Evolutionary conservation across 1,140 invertebrate genomes (phyloP).

Genomic region (Bombus waltoni): DNA sequence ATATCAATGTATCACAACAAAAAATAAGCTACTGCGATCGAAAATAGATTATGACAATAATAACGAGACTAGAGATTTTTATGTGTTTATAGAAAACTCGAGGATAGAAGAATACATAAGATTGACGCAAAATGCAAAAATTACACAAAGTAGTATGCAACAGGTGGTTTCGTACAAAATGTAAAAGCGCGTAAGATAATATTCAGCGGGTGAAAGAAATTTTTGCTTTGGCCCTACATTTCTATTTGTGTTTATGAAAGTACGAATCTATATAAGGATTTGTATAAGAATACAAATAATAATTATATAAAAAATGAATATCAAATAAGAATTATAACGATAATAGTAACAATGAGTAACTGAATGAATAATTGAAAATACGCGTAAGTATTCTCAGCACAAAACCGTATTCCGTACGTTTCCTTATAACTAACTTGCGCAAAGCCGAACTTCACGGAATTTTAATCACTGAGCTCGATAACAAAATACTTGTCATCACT

Average conservation of each 20-base stretch:
- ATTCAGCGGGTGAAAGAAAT: background rate
- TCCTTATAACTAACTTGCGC: background rate
- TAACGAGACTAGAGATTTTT: background rate
- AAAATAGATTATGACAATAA: background rate
- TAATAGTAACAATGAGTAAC: background rate
- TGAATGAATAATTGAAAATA: background rate
- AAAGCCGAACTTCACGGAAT: background rate
- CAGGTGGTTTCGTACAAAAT: background rate
- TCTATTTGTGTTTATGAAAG: background rate
- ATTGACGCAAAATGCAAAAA: background rate
- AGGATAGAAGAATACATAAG: background rate
- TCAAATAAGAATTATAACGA: background rate
- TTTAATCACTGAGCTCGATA: background rate
- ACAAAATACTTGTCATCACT: conserved; percentile 9
- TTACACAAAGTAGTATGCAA: background rate
- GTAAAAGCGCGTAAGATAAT: background rate
- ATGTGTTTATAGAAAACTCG: background rate
- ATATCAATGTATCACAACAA: conserved; percentile 41
- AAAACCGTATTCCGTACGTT: background rate
- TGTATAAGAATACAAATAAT: no score
- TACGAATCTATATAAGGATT: background rate
- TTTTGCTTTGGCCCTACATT: background rate
- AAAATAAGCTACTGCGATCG: background rate
- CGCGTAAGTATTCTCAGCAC: background rate
- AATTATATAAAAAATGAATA: no score